These are phyloP conservation scores for Varanus komodoensis DNA, from an alignment of 2,113 vertebrate species.

Conservation along the genomic window DNA sequence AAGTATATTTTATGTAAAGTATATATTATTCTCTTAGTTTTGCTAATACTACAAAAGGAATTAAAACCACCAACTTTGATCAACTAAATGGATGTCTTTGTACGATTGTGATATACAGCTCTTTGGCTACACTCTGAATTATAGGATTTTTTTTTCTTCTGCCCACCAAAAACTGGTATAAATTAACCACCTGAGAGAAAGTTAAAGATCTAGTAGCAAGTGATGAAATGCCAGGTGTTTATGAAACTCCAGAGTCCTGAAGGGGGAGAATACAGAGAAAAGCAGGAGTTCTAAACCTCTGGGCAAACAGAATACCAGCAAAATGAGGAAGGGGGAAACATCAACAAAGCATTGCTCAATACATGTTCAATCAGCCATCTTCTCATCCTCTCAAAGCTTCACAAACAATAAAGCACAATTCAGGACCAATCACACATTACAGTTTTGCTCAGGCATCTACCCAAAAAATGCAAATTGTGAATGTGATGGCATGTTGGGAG, in stretches of 20 bases:
- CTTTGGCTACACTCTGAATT: conserved; percentile 38
- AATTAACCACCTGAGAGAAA: conserved; percentile 58
- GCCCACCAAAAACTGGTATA: conserved; percentile 58
- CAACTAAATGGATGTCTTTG: conserved; percentile 16
- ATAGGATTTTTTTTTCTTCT: conserved; percentile 56
- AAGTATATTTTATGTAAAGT: too few species aligned
- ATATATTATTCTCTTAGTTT: too few species aligned
- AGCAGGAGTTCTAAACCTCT: conserved; percentile 53
- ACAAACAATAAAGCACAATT: conserved; percentile 51
- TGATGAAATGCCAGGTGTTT: conserved; percentile 74
- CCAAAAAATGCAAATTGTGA: neutral
- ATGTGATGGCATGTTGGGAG: neutral
- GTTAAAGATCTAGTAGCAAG: conserved; percentile 60
- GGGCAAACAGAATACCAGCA: conserved; percentile 66
- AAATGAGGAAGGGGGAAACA: conserved; percentile 36
- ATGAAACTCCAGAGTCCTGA: conserved; percentile 66
- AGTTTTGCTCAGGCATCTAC: too few species aligned
- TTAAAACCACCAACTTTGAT: conserved; percentile 15
- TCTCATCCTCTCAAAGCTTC: conserved; percentile 64
- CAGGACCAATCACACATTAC: neutral
- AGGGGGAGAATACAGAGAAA: conserved; percentile 42
- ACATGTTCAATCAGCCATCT: conserved; percentile 48
- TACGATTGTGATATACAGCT: conserved; percentile 4
- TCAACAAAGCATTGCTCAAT: conserved; percentile 56
- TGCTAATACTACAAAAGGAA: neutral